Evolutionary conservation across 2,113 vertebrate species (phyloP), one percentile per base, ranked within the genome.

Genomic region (Dermatemys mawii): DNA sequence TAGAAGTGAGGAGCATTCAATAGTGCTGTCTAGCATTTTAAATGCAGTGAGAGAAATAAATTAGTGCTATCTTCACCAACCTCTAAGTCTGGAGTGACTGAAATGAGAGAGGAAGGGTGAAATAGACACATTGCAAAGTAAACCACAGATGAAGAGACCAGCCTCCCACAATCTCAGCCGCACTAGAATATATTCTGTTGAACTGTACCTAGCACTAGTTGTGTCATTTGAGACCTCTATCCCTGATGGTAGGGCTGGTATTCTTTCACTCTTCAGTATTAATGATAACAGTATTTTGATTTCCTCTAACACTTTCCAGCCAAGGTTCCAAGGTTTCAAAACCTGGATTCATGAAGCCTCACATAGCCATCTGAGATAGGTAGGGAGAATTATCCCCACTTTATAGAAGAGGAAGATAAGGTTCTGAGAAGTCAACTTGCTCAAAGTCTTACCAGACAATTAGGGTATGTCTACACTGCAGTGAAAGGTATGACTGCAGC

Each of bases 1-100:
- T 53, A 54, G 76, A 83, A 89, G 53, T 26, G 70, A 93, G 41
- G 57, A 95, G 82, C 49, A 70, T 86, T 92, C 48, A n/a, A 91
- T 44, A 93, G 78, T 3, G 19, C 48, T 0, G 11, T 50, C 79
- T 35, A 63, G 46, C 80, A 94, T 93, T 86, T 95, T 78, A 91
- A 94, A 90, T 32, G 50, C 35, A 81, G 9, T 0, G 3, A 91
- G 88, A 90, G 16, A 92, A 87, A 91, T 75, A 90, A 87, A 85
- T 67, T 27, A 78, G 80, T 83, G 70, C 2, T 41, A 55, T 38
- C 53, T 55, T 54, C 32, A 89, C 67, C 84, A 94, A 63, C 55
- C 51, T 10, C 41, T 93, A 82, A 92, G 76, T 53, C 88, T 80
- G 81, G 4, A 63, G 80, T 67, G 60, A 38, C 4, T 96, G 81